A percentile compares a stretch with the other conserved stretches of the same genome.
Evolutionary conservation across 1,140 invertebrate genomes (phyloP).

Genomic region (Ylistrum balloti): DNA sequence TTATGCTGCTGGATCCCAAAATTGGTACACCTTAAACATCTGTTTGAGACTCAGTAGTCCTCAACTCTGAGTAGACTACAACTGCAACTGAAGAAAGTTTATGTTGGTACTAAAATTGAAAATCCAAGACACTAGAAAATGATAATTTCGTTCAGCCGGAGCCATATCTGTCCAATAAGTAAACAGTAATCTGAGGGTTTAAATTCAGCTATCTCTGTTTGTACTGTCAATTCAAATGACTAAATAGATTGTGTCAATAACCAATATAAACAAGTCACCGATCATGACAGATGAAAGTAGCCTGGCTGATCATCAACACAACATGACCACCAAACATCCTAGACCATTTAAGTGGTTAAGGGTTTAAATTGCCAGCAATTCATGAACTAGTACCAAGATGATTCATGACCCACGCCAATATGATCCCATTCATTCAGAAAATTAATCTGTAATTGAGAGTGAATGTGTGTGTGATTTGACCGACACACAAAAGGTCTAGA

Average conservation of each 20-base stretch:
- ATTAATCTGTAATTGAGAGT: background rate
- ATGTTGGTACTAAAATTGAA: too few relatives aligned
- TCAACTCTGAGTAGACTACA: too few relatives aligned
- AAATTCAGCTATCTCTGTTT: background rate
- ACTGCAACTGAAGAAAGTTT: too few relatives aligned
- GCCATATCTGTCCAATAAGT: background rate
- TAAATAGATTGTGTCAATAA: background rate
- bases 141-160: too few relatives aligned
- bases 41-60: too few relatives aligned
- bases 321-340: background rate
- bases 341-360: background rate
- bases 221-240: slow-evolving; percentile 13
- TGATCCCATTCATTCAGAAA: slow-evolving; percentile 31
- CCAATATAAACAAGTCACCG: slow-evolving; percentile 8
- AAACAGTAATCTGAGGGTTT: background rate
- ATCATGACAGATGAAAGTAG: background rate
- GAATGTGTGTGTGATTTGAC: background rate
- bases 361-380: slow-evolving; percentile 11
- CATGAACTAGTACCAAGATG: background rate
- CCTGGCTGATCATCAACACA: slow-evolving; percentile 12
- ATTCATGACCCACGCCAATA: slow-evolving; percentile 23
- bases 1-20: too few relatives aligned
- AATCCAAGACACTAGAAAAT: too few relatives aligned
- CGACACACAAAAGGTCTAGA: background rate
- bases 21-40: too few relatives aligned